Conservation (phyloP, 1,140 invertebrate species). For the Lepidurus apus region DNA sequence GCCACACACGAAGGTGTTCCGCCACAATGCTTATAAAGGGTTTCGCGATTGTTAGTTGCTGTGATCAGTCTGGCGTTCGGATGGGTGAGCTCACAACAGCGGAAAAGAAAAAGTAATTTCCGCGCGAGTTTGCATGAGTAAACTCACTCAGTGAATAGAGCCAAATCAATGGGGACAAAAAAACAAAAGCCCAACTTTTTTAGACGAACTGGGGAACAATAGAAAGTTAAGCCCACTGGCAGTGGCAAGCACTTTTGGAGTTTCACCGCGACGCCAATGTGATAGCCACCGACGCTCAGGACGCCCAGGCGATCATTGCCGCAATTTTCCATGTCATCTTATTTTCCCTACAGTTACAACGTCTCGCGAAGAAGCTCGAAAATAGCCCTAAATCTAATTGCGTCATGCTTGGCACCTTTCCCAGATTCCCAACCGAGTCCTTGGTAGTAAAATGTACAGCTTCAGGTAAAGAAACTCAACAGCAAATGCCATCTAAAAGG, state of each 20-base stretch:
- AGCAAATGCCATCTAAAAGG: not conserved
- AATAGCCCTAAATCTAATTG: conserved; percentile 14
- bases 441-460: not conserved
- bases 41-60: not conserved
- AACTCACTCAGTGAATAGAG: not conserved
- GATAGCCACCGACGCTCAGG: not conserved
- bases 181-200: not conserved
- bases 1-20: not conserved
- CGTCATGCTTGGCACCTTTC: not conserved
- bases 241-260: not conserved
- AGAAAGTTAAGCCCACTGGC: not conserved
- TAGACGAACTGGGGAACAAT: not conserved
- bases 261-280: not conserved
- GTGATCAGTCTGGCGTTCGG: not conserved
- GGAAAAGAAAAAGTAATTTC: conserved; percentile 6
- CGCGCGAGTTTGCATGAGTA: not conserved
- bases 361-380: not conserved
- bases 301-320: not conserved
- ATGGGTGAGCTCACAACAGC: not conserved
- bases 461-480: not conserved
- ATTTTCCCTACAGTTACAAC: not conserved
- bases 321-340: conserved; percentile 1
- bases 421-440: not conserved
- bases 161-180: not conserved
- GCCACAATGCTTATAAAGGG: not conserved